phyloP scores from a whole-genome alignment of 1,140 invertebrate genomes.

The Sinonovacula constricta region DNA sequence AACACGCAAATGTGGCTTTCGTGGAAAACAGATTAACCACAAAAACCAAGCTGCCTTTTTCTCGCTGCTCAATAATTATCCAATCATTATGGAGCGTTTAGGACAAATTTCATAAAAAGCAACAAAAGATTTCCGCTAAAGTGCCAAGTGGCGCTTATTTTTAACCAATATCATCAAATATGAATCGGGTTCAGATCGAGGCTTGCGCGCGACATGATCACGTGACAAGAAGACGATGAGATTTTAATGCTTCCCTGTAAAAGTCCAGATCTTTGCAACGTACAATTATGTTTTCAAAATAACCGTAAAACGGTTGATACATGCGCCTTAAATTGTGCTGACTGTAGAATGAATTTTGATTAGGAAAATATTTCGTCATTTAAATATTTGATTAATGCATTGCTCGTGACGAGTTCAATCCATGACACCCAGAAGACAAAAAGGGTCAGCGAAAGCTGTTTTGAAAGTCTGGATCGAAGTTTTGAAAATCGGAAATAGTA shows the following conservation, averaged over 20 bases:
- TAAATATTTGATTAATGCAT: conserved; percentile 35
- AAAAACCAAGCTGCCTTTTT: conserved; percentile 30
- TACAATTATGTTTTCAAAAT: conserved; percentile 52
- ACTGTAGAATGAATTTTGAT: conserved; percentile 40
- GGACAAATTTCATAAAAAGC: conserved; percentile 49
- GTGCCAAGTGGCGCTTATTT: conserved; percentile 36
- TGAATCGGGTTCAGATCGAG: conserved; percentile 8
- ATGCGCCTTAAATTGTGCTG: conserved; percentile 23
- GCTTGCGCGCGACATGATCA: conserved; percentile 38
- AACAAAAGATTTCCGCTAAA: conserved; percentile 43
- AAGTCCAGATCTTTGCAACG: conserved; percentile 41
- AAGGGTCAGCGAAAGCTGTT: too few relatives aligned
- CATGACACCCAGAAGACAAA: conserved; percentile 6
- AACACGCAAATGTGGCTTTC: not conserved
- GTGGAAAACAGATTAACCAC: conserved; percentile 6
- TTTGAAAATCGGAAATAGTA: too few relatives aligned
- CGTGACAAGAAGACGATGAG: conserved; percentile 36
- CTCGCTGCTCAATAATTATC: conserved; percentile 33
- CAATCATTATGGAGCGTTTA: conserved; percentile 53
- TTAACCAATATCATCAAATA: conserved; percentile 11
- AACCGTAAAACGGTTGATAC: conserved; percentile 48
- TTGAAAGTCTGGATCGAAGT: too few relatives aligned
- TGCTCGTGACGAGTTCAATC: not conserved
- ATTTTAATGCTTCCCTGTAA: conserved; percentile 40
- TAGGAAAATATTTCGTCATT: conserved; percentile 37